phyloP scores from a whole-genome alignment of 1,140 invertebrate species.

The Ips typographus region DNA sequence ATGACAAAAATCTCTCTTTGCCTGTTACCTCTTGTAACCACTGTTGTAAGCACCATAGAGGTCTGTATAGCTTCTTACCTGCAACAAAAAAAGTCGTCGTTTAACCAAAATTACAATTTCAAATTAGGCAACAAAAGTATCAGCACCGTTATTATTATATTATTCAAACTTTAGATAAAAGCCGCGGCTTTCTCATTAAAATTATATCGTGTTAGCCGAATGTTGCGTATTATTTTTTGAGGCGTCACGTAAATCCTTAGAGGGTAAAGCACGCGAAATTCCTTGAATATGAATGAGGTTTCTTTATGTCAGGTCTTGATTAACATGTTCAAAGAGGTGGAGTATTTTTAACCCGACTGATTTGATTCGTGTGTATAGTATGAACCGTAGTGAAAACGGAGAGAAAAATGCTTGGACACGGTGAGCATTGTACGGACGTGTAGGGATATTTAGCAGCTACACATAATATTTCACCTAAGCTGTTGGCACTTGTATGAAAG shows the following conservation, averaged over 20 bases:
- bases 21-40: too few relatives aligned
- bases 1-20: too few relatives aligned
- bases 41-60: too few relatives aligned
- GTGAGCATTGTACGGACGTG: not conserved
- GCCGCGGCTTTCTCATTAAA: slow-evolving; percentile 15
- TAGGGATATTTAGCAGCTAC: slow-evolving; percentile 14
- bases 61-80: not conserved
- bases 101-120: slow-evolving; percentile 7
- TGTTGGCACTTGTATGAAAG: slow-evolving; percentile 45
- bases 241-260: slow-evolving; percentile 17
- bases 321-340: slow-evolving; percentile 20
- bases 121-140: slow-evolving; percentile 10
- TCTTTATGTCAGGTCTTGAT: slow-evolving; percentile 22
- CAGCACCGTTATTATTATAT: slow-evolving; percentile 24
- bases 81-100: not conserved
- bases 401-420: too few relatives aligned
- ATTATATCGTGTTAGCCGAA: slow-evolving; percentile 15
- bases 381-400: too few relatives aligned
- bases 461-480: slow-evolving; percentile 46
- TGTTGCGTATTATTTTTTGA: slow-evolving; percentile 26
- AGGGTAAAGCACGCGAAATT: slow-evolving; percentile 24
- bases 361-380: not conserved
- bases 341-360: slow-evolving; percentile 1
- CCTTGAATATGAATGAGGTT: slow-evolving; percentile 25
- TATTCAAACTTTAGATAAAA: slow-evolving; percentile 22